These are phyloP conservation scores for Ictalurus furcatus DNA, from an alignment of 2,113 vertebrate genomes.

Conservation along the genomic window DNA sequence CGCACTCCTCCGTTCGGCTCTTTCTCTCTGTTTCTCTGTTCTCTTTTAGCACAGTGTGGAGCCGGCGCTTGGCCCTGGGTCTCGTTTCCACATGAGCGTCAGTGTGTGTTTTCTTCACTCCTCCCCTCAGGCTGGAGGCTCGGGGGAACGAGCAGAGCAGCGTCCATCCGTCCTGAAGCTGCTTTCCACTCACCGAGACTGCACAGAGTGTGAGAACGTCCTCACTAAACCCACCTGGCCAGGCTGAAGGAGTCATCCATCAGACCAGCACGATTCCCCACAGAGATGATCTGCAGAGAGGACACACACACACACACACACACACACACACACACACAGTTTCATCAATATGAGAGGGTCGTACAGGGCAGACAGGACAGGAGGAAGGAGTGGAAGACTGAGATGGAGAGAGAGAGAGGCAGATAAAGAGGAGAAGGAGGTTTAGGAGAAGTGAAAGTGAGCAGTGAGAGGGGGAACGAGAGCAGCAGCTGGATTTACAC, in stretches of 20 bases:
- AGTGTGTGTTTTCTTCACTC: neutral
- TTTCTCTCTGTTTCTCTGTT: neutral
- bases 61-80: neutral
- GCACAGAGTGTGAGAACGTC: neutral
- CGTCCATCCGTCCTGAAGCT: constrained; percentile 1
- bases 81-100: neutral
- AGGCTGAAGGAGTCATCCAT: constrained; percentile 96
- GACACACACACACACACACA: constrained; percentile 44
- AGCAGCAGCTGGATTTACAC: neutral
- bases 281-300: constrained; percentile 83
- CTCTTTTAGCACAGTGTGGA: neutral
- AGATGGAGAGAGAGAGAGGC: neutral
- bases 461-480: neutral
- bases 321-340: constrained; percentile 4
- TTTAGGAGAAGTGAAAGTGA: neutral
- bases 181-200: neutral
- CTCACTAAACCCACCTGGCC: constrained; percentile 80
- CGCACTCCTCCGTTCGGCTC: neutral
- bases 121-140: neutral
- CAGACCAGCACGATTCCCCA: constrained; percentile 92
- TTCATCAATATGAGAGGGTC: constrained; percentile 36
- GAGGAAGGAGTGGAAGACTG: neutral
- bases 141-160: neutral
- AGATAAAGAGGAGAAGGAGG: neutral
- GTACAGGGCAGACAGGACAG: constrained; percentile 29